Percentiles rank a stretch among this genome's conserved stretches.
Evolutionary conservation across 2,888 invertebrate species (phyloP).

Genomic region (Gasteruption jaculator): DNA sequence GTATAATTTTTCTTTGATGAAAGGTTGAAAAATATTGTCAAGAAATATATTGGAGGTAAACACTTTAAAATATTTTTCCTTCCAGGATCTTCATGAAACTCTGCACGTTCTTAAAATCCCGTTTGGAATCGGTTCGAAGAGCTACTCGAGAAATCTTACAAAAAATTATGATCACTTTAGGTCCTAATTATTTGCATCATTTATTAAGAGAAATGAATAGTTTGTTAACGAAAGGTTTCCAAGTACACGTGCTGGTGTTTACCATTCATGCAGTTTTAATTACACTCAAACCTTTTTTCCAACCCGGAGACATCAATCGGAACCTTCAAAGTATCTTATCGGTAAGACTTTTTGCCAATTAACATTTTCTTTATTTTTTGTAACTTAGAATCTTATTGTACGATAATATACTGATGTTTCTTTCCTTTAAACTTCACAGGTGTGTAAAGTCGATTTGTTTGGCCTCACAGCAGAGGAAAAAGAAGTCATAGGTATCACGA

Average conservation of each 20-base stretch:
- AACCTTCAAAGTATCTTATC: conserved; percentile 74
- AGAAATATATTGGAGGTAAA: conserved; percentile 1
- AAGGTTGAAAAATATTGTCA: background rate
- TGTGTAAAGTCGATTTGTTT: conserved; percentile 85
- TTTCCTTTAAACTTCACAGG: conserved; percentile 48
- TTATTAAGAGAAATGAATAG: conserved; percentile 77
- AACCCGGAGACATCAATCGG: conserved; percentile 73
- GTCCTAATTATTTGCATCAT: conserved; percentile 73
- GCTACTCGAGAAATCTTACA: conserved; percentile 86
- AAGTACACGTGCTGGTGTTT: conserved; percentile 88
- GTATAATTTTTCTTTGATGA: too few species aligned
- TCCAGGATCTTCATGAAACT: conserved; percentile 80
- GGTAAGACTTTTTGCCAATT: conserved; percentile 48
- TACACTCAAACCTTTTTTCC: conserved; percentile 66
- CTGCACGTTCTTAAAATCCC: conserved; percentile 86
- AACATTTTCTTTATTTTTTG: background rate
- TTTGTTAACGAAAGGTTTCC: conserved; percentile 82
- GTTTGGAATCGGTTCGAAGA: conserved; percentile 79
- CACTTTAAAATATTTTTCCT: conserved; percentile 28
- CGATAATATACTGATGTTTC: too few species aligned
- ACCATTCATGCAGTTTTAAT: conserved; percentile 82
- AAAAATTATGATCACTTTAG: conserved; percentile 82
- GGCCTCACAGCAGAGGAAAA: conserved; percentile 87
- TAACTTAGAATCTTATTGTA: conserved; percentile 6
- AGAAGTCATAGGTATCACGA: conserved; percentile 77